Evolutionary conservation across 2,113 vertebrate species (phyloP).

Genomic region (Rhegmatorhina hoffmannsi): DNA sequence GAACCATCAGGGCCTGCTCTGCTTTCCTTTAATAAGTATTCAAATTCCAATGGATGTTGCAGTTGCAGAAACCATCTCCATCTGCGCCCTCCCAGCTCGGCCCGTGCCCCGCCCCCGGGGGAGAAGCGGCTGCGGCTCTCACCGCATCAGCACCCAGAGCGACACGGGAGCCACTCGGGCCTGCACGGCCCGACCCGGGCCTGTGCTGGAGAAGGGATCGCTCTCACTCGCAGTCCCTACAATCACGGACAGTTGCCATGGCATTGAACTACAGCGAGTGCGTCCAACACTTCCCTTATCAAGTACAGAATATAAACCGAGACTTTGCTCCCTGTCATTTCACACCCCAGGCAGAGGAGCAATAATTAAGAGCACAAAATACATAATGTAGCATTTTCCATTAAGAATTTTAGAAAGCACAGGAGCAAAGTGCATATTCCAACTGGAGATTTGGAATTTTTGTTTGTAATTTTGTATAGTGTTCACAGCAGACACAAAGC

Average conservation of each 20-base stretch:
- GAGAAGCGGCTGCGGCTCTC: constrained; percentile 27
- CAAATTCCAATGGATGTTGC: constrained; percentile 20
- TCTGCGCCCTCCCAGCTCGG: constrained; percentile 17
- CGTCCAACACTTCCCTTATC: neutral
- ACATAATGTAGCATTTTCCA: neutral
- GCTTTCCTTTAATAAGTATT: neutral
- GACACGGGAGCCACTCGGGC: neutral
- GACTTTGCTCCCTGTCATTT: constrained; percentile 26
- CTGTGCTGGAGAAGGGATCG: neutral
- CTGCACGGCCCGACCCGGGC: neutral
- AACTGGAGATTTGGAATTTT: neutral
- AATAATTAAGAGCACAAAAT: neutral
- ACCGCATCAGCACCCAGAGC: constrained; percentile 8
- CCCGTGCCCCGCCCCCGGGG: neutral
- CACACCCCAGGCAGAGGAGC: neutral
- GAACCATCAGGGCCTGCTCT: neutral
- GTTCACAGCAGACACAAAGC: neutral
- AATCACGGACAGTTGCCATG: neutral
- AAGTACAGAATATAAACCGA: neutral
- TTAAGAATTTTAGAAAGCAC: neutral
- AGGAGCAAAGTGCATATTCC: neutral
- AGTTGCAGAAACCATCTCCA: constrained; percentile 28
- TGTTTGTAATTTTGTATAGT: neutral
- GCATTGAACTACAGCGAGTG: neutral
- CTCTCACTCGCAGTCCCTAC: neutral